phyloP scores from a whole-genome alignment of 2,113 vertebrate species.

The Setophaga coronata region DNA sequence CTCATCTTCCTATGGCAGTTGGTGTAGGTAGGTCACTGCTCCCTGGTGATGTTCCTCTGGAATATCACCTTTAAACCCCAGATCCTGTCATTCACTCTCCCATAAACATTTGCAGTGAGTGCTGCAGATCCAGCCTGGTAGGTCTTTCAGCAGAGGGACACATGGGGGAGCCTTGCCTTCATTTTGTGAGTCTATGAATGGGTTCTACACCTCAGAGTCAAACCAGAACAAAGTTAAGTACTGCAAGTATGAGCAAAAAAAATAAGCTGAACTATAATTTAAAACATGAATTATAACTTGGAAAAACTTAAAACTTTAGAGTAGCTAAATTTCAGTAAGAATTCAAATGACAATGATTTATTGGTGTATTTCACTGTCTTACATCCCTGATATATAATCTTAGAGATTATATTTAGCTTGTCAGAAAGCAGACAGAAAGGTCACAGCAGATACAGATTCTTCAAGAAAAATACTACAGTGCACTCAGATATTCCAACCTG shows the following conservation, averaged over 20 bases:
- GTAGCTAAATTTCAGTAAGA: not conserved
- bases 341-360: not conserved
- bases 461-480: not conserved
- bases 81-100: not conserved
- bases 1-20: not conserved
- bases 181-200: not conserved
- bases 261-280: not conserved
- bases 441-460: not conserved
- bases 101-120: not conserved
- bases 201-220: not conserved
- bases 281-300: not conserved
- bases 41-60: not conserved
- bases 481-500: not conserved
- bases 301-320: not conserved
- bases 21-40: not conserved
- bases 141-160: not conserved
- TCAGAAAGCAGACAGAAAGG: not conserved
- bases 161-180: not conserved
- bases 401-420: not conserved
- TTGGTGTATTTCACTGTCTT: not conserved
- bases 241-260: not conserved
- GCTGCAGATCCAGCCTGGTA: not conserved
- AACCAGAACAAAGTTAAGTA: not conserved
- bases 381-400: not conserved
- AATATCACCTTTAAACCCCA: not conserved